These are phyloP conservation scores for Achatina immaculata DNA, from an alignment of 1,140 invertebrate genomes.

Conservation along the genomic window DNA sequence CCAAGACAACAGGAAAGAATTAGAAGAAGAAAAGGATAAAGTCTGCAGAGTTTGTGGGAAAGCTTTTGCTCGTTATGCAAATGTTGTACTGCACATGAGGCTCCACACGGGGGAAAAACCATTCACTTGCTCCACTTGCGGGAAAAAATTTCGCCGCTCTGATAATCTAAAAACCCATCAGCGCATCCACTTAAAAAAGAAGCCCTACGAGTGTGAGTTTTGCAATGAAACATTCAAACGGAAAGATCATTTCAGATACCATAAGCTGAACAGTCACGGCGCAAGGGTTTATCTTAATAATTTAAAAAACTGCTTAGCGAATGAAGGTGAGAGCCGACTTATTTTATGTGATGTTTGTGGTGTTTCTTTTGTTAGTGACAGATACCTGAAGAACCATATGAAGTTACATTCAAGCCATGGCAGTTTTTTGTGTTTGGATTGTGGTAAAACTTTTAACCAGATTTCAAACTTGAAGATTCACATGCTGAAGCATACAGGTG, in stretches of 20 bases:
- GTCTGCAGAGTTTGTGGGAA: constrained; percentile 23
- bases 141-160: constrained; percentile 50
- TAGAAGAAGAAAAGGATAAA: background rate
- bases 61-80: constrained; percentile 18
- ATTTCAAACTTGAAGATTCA: constrained; percentile 24
- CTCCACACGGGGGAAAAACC: constrained; percentile 63
- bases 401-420: background rate
- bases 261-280: constrained; percentile 19
- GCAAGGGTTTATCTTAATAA: constrained; percentile 16
- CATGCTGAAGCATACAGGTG: constrained; percentile 27
- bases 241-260: constrained; percentile 6
- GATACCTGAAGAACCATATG: constrained; percentile 14
- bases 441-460: constrained; percentile 30
- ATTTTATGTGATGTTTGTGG: constrained; percentile 32
- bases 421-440: constrained; percentile 10
- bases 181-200: background rate
- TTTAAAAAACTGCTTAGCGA: background rate
- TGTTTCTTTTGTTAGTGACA: constrained; percentile 21
- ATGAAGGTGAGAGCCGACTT: background rate
- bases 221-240: constrained; percentile 23
- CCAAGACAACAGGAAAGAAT: background rate
- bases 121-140: constrained; percentile 61
- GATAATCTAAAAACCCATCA: constrained; percentile 24
- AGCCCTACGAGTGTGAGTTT: background rate
- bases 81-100: constrained; percentile 31